Percentiles rank a stretch among this genome's conserved stretches.
phyloP scores from a whole-genome alignment of 2,888 invertebrate species.

The Parnassius glacialis region DNA sequence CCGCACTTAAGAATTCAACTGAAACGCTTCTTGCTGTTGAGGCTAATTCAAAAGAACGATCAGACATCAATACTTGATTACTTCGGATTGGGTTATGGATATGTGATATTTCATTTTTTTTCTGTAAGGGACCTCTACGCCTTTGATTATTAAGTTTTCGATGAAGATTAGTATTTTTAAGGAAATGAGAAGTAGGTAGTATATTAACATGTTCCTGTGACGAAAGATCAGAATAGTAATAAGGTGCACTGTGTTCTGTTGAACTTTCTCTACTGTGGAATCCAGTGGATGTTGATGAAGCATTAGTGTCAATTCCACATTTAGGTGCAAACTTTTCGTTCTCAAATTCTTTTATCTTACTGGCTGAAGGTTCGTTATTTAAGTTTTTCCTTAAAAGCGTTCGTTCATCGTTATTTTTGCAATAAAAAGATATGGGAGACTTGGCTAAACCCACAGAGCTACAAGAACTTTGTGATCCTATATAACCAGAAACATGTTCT shows the following conservation, averaged over 20 bases:
- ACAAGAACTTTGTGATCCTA: conserved; percentile 62
- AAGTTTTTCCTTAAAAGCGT: conserved; percentile 65
- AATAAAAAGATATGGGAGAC: conserved; percentile 74
- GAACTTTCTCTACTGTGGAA: conserved; percentile 83
- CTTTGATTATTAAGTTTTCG: conserved; percentile 87
- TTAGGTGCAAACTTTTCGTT: conserved; percentile 61
- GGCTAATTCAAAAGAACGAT: conserved; percentile 75
- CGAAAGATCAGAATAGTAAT: conserved; percentile 91
- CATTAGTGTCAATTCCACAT: conserved; percentile 53
- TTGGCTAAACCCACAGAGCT: conserved; percentile 58
- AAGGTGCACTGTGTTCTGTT: conserved; percentile 87
- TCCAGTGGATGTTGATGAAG: conserved; percentile 66
- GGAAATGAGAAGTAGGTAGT: conserved; percentile 65
- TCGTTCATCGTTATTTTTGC: conserved; percentile 67
- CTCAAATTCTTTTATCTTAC: conserved; percentile 74
- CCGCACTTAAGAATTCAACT: conserved; percentile 83
- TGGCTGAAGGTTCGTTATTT: conserved; percentile 59
- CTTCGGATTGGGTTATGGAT: conserved; percentile 86
- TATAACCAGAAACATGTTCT: conserved; percentile 56
- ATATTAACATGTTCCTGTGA: conserved; percentile 76
- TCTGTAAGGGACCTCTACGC: conserved; percentile 81
- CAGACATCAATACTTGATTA: conserved; percentile 53
- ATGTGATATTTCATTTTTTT: conserved; percentile 85
- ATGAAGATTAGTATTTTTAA: conserved; percentile 75
- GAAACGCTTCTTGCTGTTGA: conserved; percentile 83